phyloP scores from a whole-genome alignment of 2,888 invertebrate species.

The Plebejus melissa region DNA sequence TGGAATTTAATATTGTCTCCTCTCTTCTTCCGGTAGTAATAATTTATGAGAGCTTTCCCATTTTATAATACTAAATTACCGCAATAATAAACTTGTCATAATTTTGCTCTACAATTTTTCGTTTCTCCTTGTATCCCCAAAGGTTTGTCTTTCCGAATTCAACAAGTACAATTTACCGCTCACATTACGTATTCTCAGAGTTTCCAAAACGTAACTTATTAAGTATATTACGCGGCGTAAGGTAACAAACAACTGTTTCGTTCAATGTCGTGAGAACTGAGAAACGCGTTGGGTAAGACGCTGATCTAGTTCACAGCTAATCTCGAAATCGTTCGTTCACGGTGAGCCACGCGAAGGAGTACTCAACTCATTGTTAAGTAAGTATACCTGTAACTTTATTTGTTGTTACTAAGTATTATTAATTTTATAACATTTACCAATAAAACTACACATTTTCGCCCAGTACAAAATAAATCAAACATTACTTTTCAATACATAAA shows the following conservation, averaged over 20 bases:
- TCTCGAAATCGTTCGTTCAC: slow-evolving; percentile 59
- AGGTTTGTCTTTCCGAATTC: background rate
- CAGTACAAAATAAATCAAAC: too few relatives aligned
- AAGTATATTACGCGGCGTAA: slow-evolving; percentile 24
- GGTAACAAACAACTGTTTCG: slow-evolving; percentile 62
- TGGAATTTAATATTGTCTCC: background rate
- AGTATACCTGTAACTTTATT: slow-evolving; percentile 33
- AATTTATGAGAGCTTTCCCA: background rate
- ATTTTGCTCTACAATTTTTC: background rate
- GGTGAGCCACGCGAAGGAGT: slow-evolving; percentile 52
- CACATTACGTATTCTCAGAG: background rate
- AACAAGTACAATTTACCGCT: background rate
- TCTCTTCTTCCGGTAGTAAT: background rate
- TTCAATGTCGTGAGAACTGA: slow-evolving; percentile 76
- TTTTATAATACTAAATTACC: background rate
- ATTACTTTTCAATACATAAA: too few relatives aligned
- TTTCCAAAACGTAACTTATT: slow-evolving; percentile 29
- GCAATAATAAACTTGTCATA: background rate
- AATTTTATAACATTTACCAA: background rate
- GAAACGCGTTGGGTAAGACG: slow-evolving; percentile 64
- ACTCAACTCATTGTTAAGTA: slow-evolving; percentile 41
- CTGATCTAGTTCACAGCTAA: slow-evolving; percentile 71
- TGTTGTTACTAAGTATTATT: background rate
- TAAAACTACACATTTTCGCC: background rate
- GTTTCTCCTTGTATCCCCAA: background rate